A percentile compares a stretch with the other conserved stretches of the same genome.
These are phyloP conservation scores for Paraplagusia blochii DNA, from an alignment of 2,113 vertebrate genomes.

Conservation along the genomic window DNA sequence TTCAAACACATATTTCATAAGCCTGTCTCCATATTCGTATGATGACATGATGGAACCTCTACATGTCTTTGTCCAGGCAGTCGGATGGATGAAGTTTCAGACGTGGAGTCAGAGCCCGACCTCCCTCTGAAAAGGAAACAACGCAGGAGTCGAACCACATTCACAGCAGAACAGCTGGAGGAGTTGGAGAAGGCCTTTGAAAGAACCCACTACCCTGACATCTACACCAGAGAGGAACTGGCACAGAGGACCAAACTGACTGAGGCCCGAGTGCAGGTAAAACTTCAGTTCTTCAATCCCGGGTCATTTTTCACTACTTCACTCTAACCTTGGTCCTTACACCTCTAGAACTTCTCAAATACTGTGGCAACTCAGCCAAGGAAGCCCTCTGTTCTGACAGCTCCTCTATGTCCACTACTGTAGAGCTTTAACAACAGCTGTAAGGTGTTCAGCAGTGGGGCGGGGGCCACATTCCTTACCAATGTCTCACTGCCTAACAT, in stretches of 20 bases:
- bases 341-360: not conserved
- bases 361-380: conserved; percentile 27
- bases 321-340: too few species aligned
- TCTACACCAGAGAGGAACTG: conserved; percentile 95
- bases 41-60: not conserved
- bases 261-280: conserved; percentile 92
- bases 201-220: conserved; percentile 95
- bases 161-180: conserved; percentile 94
- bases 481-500: conserved; percentile 80
- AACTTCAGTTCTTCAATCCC: not conserved
- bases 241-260: conserved; percentile 96
- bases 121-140: conserved; percentile 96
- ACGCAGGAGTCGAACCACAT: conserved; percentile 91
- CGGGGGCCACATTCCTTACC: conserved; percentile 80
- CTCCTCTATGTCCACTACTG: conserved; percentile 48
- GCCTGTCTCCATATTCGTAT: not conserved
- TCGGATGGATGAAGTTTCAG: conserved; percentile 89
- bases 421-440: conserved; percentile 83
- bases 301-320: not conserved
- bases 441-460: conserved; percentile 53
- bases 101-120: conserved; percentile 94
- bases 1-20: too few species aligned
- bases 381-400: conserved; percentile 48
- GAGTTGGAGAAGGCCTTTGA: conserved; percentile 97
- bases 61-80: conserved; percentile 72